These are phyloP conservation scores for Entelurus aequoreus DNA, from an alignment of 2,113 vertebrate genomes.

Conservation along the genomic window DNA sequence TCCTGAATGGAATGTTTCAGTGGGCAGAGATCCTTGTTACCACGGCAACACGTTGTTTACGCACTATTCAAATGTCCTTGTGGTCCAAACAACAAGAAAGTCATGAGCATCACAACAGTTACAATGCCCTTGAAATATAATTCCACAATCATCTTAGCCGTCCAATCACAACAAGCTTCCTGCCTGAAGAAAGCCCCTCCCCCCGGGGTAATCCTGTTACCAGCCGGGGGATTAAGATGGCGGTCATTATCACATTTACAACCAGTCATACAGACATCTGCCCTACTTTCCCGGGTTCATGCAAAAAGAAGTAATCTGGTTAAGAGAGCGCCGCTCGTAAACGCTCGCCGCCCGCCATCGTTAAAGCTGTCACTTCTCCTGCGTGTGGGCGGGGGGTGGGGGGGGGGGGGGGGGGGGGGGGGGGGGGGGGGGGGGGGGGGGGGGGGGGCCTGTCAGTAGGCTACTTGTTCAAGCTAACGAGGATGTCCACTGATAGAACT, in stretches of 20 bases:
- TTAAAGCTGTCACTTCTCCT: slow-evolving; percentile 74
- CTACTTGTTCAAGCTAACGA: slow-evolving; percentile 64
- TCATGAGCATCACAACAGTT: no score
- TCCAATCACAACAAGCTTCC: slow-evolving; percentile 42
- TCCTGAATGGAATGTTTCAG: no score
- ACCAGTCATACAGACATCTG: slow-evolving; percentile 86
- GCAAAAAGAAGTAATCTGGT: slow-evolving; percentile 81
- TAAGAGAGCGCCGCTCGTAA: slow-evolving; percentile 76
- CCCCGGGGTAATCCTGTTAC: slow-evolving; percentile 78
- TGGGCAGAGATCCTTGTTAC: no score
- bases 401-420: no score
- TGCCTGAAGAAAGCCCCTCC: slow-evolving; percentile 19
- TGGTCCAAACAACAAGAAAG: no score
- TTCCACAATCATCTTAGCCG: slow-evolving; percentile 9
- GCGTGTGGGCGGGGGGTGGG: slow-evolving; percentile 27
- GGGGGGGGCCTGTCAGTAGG: slow-evolving; percentile 51
- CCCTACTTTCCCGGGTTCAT: slow-evolving; percentile 78
- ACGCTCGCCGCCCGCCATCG: slow-evolving; percentile 59
- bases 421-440: slow-evolving; percentile 44
- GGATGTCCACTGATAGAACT: slow-evolving; percentile 65
- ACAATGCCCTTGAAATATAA: no score
- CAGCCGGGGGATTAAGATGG: slow-evolving; percentile 75
- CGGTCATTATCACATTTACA: slow-evolving; percentile 80
- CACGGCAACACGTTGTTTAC: no score
- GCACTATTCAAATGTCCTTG: no score